These are phyloP conservation scores for Pherbina coryleti DNA, from an alignment of 2,888 invertebrate genomes.

Conservation along the genomic window DNA sequence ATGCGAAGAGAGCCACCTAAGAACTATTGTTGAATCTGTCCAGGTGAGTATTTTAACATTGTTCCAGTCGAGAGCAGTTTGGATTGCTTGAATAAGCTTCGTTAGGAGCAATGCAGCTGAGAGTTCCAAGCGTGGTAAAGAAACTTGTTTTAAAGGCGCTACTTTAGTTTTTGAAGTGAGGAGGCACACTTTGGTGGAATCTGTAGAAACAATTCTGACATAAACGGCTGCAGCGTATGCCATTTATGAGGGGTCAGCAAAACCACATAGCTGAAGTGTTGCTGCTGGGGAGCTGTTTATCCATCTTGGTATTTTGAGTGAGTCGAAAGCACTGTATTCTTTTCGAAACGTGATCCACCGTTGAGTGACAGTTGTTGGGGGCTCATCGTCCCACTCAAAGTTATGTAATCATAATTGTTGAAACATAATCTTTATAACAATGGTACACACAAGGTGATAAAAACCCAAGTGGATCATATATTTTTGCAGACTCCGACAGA, in stretches of 20 bases:
- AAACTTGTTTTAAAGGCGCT: neutral
- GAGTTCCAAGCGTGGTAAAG: neutral
- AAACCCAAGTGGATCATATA: constrained; percentile 33
- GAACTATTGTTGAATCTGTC: constrained; percentile 31
- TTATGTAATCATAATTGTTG: constrained; percentile 30
- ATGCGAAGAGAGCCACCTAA: constrained; percentile 30
- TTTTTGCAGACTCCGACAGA: constrained; percentile 28
- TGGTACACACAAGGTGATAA: constrained; percentile 28
- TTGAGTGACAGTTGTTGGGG: neutral
- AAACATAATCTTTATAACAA: constrained; percentile 32
- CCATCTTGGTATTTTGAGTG: constrained; percentile 18
- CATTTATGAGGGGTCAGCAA: neutral
- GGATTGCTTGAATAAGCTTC: neutral
- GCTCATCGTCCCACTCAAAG: constrained; percentile 31
- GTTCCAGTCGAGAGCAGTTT: neutral
- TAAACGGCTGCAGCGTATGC: neutral
- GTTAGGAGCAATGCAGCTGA: neutral
- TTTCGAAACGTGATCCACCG: constrained; percentile 12
- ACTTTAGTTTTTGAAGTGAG: neutral
- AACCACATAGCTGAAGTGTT: constrained; percentile 2
- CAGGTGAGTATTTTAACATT: neutral
- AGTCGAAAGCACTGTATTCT: neutral
- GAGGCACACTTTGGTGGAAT: neutral
- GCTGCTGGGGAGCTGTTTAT: neutral
- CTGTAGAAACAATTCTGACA: neutral